A percentile compares a stretch with the other conserved stretches of the same genome.
Conservation (phyloP, 2,113 vertebrate species). For the Phoenicopterus ruber region DNA sequence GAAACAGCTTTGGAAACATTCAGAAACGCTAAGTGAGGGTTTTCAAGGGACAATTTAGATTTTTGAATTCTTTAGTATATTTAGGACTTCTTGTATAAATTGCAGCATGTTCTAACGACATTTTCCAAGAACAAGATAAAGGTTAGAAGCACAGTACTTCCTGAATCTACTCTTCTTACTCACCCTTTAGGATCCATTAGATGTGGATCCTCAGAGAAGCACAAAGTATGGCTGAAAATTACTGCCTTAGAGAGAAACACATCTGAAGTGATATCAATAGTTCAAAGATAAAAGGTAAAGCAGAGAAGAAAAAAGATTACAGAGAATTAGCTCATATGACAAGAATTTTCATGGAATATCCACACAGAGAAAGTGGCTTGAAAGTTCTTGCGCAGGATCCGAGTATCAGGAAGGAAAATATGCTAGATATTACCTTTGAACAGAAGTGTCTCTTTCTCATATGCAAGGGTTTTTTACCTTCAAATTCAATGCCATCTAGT, state of each 20-base stretch:
- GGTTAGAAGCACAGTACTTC: not conserved
- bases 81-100: not conserved
- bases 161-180: not conserved
- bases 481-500: not conserved
- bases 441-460: not conserved
- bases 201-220: not conserved
- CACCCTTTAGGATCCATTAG: not conserved
- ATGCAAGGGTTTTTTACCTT: not conserved
- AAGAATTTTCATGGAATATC: not conserved
- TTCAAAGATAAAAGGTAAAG: not conserved
- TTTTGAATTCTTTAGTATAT: not conserved
- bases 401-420: not conserved
- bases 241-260: not conserved
- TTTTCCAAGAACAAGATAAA: not conserved
- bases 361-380: not conserved
- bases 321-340: not conserved
- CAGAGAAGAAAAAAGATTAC: not conserved
- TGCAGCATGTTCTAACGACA: not conserved
- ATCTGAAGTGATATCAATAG: not conserved
- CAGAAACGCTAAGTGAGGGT: not conserved
- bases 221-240: not conserved
- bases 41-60: not conserved
- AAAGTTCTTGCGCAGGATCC: not conserved
- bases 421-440: not conserved
- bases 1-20: not conserved